Conservation (phyloP, 2,888 invertebrate species). For the Heteromyza rotundicornis region DNA sequence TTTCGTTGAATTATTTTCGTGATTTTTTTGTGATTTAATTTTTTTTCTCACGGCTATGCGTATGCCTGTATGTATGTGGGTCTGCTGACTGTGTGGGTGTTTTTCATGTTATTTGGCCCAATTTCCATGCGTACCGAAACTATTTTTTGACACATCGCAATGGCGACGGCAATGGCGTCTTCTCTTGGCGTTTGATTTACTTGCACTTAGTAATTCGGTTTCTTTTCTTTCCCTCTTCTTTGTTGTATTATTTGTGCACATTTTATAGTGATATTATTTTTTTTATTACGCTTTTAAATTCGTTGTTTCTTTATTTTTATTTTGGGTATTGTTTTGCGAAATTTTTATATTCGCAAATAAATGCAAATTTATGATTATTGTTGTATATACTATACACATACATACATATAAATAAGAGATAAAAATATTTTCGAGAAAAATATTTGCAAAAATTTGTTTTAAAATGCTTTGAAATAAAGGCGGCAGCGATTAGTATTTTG, state of each 20-base stretch:
- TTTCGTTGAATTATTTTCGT: background rate
- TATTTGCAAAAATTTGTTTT: too few relatives aligned
- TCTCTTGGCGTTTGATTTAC: background rate
- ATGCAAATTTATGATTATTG: too few relatives aligned
- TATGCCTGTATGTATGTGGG: background rate
- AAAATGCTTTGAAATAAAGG: too few relatives aligned
- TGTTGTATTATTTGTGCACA: background rate
- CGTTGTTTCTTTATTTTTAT: too few relatives aligned
- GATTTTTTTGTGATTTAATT: background rate
- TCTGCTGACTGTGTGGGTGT: background rate
- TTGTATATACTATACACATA: too few relatives aligned
- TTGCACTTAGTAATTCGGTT: background rate
- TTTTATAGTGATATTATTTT: background rate
- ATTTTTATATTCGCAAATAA: too few relatives aligned
- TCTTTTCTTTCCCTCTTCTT: background rate
- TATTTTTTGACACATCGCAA: background rate
- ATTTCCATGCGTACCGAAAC: background rate
- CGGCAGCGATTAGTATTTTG: too few relatives aligned
- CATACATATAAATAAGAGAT: too few relatives aligned
- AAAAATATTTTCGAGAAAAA: too few relatives aligned
- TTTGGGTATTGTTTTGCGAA: too few relatives aligned
- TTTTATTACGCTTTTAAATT: too few relatives aligned
- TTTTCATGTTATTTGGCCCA: background rate
- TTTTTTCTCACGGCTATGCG: background rate
- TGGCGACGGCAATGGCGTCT: slow-evolving; percentile 1